Evolutionary conservation across 2,797 vertebrate genomes (phyloP), one percentile per base, ranked within the genome.

Genomic region (Spea hammondii): DNA sequence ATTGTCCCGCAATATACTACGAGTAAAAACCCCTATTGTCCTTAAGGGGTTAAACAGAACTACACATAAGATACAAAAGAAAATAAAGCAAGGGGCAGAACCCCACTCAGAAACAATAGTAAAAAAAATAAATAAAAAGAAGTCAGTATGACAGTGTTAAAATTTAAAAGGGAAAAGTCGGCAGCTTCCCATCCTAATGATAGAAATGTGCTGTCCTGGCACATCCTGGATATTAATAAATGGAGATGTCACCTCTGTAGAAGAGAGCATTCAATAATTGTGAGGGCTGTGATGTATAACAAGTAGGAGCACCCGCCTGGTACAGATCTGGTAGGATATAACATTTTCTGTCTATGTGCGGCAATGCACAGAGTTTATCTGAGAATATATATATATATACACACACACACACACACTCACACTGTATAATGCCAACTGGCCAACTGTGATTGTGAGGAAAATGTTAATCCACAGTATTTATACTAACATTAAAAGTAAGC

Each of bases 191-290:
- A 13, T 46, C 17, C 72, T 74, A 67, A 76, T 76, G 47, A 50
- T 8, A 45, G 11, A 76, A 6, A 4, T 51, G 73, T 69, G 68
- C 74, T 71, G 51, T 67, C 46, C n/a, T 51, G 68, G 60, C 48
- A 72, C 60, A 55, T 8, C 5, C 70, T 10, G 14, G 8, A 45
- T 67, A 49, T 80, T 76, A 76, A 50, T 44, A 44, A 59, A 64
- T 45, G 51, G 47, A 65, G 46, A 4, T 14, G 60, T 71, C 32
- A 71, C 50, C 10, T 55, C 13, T 32, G 50, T 14, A 53, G 60
- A 66, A 59, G 74, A 67, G 8, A 76, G 46, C 1, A 45, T 48
- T 45, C 76, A 76, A 76, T 67, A 59, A 70, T 57, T 8, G 51
- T 68, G 46, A n/a, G 13, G 51, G 47, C 44, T 44, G 9, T n/a